Evolutionary conservation across 2,888 invertebrate genomes (phyloP), one percentile per base, ranked within the genome.

Genomic region (Pilophorus perplexus): DNA sequence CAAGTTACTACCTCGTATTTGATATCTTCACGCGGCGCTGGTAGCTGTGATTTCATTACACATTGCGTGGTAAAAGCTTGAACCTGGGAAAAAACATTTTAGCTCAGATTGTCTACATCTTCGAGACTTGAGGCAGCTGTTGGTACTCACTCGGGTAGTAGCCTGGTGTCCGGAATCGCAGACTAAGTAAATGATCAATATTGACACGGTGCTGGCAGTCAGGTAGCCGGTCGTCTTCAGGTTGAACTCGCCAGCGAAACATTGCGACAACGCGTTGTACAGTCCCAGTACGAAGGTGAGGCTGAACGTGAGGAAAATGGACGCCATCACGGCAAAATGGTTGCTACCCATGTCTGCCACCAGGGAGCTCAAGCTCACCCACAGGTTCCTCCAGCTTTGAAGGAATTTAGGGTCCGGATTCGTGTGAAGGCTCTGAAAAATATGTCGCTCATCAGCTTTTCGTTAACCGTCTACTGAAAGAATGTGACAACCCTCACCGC

Each of bases 261-360:
- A 38, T 23, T 64, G 46, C 12, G 50, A 40, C 8, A 64, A 50
- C 0, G 64, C 66, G 28, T 69, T 69, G 64, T 57, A 69, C 16
- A 67, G 42, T 2, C 69, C 69, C 6, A 69, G 64, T 2, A 69
- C 42, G 50, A 69, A 69, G 27, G 66, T 67, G n/a, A 64, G 28
- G 52, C 67, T 64, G 67, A 64, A 69, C 14, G 69, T 67, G 55
- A 67, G 28, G 18, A 69, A 38, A 28, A 67, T 67, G 3, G 69
- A 67, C 12, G 64, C 27, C 14, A 69, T 38, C 16, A 69, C 57
- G 0, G 64, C 64, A 2, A 42, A 48, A 22, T 67, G 60, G 27
- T 69, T 28, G 3, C 18, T 57, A 2, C 69, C 69, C 14, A 69
- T 37, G 14, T 38, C 48, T 5, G 52, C 18, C 3, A 55, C 64